phyloP scores from a whole-genome alignment of 1,140 invertebrate genomes.

The Caenorhabditis briggsae region DNA sequence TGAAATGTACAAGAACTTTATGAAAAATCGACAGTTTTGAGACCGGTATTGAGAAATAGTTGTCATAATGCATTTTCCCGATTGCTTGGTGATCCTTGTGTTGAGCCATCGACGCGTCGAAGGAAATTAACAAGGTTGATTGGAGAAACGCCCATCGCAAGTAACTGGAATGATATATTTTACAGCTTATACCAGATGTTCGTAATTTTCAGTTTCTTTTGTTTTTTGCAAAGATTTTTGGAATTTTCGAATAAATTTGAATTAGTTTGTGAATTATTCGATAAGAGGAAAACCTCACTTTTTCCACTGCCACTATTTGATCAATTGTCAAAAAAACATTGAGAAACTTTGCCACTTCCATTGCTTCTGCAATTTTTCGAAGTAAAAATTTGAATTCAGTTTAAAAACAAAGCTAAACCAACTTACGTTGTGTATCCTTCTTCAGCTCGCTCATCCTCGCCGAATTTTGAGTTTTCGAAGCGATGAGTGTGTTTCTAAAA shows the following conservation, averaged over 20 bases:
- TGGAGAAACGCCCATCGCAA: neutral
- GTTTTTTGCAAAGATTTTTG: too few species aligned
- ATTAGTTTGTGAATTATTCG: neutral
- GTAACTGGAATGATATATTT: neutral
- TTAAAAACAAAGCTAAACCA: neutral
- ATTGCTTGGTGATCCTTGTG: neutral
- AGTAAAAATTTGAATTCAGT: neutral
- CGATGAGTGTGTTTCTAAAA: neutral
- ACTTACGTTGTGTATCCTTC: conserved; percentile 29
- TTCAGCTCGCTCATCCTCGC: conserved; percentile 17
- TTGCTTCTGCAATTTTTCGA: neutral
- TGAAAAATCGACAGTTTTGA: too few species aligned
- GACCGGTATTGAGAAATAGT: neutral
- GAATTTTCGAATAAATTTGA: neutral
- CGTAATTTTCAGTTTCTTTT: too few species aligned
- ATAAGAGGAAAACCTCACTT: neutral
- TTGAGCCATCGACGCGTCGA: neutral
- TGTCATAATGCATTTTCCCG: neutral
- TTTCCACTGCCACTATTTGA: conserved; percentile 13
- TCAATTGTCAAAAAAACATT: conserved; percentile 31
- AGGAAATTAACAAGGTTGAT: neutral
- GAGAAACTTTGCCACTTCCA: conserved; percentile 40
- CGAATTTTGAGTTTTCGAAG: too few species aligned
- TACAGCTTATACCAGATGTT: too few species aligned
- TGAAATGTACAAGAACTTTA: neutral